Evolutionary conservation across 2,113 vertebrate genomes (phyloP), one percentile per base, ranked within the genome.

Genomic region (Anseranas semipalmata): DNA sequence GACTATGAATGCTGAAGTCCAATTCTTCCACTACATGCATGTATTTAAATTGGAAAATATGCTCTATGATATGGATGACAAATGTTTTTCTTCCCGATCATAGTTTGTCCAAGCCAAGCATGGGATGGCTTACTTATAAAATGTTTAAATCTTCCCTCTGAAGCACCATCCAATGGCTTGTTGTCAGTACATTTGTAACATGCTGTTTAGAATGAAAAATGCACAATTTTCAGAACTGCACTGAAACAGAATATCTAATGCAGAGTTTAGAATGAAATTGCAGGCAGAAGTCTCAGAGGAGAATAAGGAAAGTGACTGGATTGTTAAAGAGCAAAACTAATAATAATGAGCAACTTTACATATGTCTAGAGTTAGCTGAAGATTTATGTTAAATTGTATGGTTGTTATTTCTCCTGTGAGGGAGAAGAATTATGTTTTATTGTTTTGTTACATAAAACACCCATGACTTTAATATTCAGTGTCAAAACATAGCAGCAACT

Each of bases 391-490:
- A 76, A 82, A 53, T 33, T 45, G 5, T 48, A 21, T 5, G 24
- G 14, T 46, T 58, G n/a, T 65, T 80, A 55, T 45, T 91, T 79
- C 45, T 93, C 92, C 41, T 35, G 13, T 0, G 7, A 81, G 80
- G 27, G 25, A 75, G 35, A 73, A 58, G 21, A 94, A 71, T 79
- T 82, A 87, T 58, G n/a, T 27, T 92, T 93, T 62, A 84, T 81
- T 92, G 88, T 87, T 96, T 92, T 92, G 58, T 84, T 73, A 27
- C 62, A 89, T 43, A 93, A 96, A 79, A 30, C 35, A 46, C 46
- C 53, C 18, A 11, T 5, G 13, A 79, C 39, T 92, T 89, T 50
- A 78, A 92, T 66, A 86, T 68, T 89, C 37, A 48, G 0, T 24
- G 16, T 5, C 68, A 58, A 92, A 90, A 82, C 53, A 52, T 25